A percentile compares a stretch with the other conserved stretches of the same genome.
Evolutionary conservation across 2,113 vertebrate species (phyloP).

Genomic region (Clarias gariepinus): DNA sequence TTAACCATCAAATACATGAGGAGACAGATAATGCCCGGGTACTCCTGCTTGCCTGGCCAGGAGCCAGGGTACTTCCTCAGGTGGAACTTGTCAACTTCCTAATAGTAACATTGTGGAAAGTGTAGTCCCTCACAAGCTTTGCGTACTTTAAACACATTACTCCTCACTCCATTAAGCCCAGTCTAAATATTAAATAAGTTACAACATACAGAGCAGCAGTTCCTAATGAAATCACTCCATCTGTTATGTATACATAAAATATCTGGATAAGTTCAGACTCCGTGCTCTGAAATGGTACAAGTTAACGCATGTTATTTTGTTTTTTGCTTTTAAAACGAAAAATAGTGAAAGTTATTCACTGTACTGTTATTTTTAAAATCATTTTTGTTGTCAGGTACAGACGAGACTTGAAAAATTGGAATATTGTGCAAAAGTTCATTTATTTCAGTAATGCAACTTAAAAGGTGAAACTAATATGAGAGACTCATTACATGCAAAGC

Average conservation of each 20-base stretch:
- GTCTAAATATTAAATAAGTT: background rate
- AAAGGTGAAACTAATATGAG: too few relatives aligned
- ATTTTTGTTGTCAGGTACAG: constrained; percentile 3
- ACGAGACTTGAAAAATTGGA: too few relatives aligned
- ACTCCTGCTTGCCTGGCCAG: constrained; percentile 4
- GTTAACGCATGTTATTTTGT: constrained; percentile 48
- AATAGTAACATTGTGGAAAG: background rate
- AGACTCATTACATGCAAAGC: too few relatives aligned
- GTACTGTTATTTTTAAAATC: constrained; percentile 45
- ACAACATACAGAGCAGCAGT: background rate
- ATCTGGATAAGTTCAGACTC: background rate
- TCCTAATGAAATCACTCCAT: background rate
- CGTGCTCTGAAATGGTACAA: background rate
- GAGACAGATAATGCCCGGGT: background rate
- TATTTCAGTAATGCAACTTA: too few relatives aligned
- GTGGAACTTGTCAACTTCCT: background rate
- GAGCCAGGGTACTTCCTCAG: background rate
- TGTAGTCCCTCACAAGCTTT: background rate
- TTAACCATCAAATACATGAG: constrained; percentile 23
- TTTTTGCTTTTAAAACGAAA: constrained; percentile 47
- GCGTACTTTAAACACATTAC: background rate
- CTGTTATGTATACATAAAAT: background rate
- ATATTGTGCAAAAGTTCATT: too few relatives aligned
- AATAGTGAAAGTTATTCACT: constrained; percentile 17
- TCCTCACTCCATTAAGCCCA: background rate